phyloP scores from a whole-genome alignment of 92 coral and sea anemone genomes.

The Chrysogorgia sp. region DNA sequence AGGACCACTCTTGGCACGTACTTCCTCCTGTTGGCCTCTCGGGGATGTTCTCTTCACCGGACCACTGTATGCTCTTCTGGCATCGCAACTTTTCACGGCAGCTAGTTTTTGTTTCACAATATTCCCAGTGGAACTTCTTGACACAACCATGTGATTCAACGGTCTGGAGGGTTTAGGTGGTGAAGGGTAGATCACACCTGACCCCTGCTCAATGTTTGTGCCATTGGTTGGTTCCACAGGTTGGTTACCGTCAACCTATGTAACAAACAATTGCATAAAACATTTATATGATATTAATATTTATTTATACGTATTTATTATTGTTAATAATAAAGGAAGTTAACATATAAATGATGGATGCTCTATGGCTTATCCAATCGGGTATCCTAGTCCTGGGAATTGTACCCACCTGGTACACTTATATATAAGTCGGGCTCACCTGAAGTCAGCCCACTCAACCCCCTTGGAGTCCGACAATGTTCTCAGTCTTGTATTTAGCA shows the following conservation, averaged over 20 bases:
- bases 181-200: constrained; percentile 1
- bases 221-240: constrained; percentile 6
- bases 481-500: too few species aligned
- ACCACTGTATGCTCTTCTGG: constrained; percentile 61
- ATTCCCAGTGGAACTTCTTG: constrained; percentile 38
- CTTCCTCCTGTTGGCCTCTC: constrained; percentile 21
- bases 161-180: constrained; percentile 30
- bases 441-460: too few species aligned
- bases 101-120: constrained; percentile 27
- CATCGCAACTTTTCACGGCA: constrained; percentile 20
- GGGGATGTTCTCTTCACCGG: constrained; percentile 49
- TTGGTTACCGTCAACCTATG: too few species aligned
- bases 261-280: too few species aligned
- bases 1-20: constrained; percentile 44
- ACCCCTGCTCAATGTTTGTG: background rate
- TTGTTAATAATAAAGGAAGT: too few species aligned
- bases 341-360: too few species aligned
- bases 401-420: too few species aligned
- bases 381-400: too few species aligned
- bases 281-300: too few species aligned
- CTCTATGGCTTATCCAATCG: too few species aligned
- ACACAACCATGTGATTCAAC: background rate
- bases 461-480: too few species aligned
- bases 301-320: background rate
- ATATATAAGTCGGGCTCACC: too few species aligned